phyloP scores from a whole-genome alignment of 2,888 invertebrate genomes.

The Drosophila greeni region DNA sequence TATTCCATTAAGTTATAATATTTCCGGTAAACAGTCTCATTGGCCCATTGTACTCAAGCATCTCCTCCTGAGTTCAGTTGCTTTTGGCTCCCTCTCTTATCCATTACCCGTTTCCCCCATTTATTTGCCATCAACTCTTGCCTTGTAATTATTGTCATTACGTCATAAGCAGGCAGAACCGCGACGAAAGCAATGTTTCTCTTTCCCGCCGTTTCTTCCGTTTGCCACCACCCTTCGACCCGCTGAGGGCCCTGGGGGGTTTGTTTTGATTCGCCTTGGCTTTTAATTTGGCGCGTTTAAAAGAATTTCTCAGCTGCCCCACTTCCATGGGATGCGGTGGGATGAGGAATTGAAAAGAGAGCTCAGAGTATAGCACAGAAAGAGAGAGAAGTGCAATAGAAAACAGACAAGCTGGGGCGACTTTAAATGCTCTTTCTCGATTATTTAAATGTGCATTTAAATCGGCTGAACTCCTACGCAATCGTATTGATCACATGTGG shows the following conservation, averaged over 20 bases:
- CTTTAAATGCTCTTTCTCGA: constrained; percentile 29
- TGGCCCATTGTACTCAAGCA: background rate
- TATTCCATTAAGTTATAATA: background rate
- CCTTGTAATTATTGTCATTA: constrained; percentile 59
- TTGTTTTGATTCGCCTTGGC: constrained; percentile 44
- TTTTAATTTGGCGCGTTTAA: constrained; percentile 51
- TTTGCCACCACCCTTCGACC: constrained; percentile 1
- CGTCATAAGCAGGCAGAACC: constrained; percentile 58
- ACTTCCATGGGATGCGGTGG: constrained; percentile 2
- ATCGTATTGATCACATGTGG: background rate
- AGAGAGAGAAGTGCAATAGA: background rate
- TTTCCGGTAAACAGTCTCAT: background rate
- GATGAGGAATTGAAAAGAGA: constrained; percentile 1
- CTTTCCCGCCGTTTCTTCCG: background rate
- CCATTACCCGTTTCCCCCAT: constrained; percentile 13
- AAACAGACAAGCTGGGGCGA: background rate
- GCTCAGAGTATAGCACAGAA: background rate
- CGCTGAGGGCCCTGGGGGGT: constrained; percentile 1
- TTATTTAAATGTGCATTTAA: constrained; percentile 54
- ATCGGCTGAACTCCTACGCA: background rate
- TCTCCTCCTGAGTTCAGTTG: background rate
- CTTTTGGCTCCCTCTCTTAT: constrained; percentile 15
- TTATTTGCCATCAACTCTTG: constrained; percentile 20
- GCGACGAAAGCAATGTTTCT: constrained; percentile 14
- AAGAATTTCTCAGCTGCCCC: constrained; percentile 22